A percentile compares a stretch with the other conserved stretches of the same genome.
Conservation (phyloP, 2,888 invertebrate genomes). For the Nemapogon koenigi region DNA sequence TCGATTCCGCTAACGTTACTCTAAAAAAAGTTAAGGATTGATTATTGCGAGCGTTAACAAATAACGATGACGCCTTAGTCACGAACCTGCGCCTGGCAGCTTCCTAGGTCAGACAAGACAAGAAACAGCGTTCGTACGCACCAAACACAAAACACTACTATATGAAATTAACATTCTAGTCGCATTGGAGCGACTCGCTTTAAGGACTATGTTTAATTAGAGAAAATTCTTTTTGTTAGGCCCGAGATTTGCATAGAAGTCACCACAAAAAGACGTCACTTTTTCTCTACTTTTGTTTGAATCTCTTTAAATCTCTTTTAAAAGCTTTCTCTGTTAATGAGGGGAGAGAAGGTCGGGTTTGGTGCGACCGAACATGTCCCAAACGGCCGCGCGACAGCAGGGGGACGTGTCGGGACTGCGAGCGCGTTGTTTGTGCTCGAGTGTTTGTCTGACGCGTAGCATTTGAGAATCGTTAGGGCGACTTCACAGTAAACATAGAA, state of each 20-base stretch:
- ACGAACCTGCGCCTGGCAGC: not conserved
- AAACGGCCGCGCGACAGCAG: slow-evolving; percentile 18
- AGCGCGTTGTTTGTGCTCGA: slow-evolving; percentile 42
- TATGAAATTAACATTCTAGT: slow-evolving; percentile 38
- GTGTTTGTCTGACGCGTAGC: slow-evolving; percentile 55
- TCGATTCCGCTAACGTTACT: slow-evolving; percentile 30
- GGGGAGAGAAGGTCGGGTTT: slow-evolving; percentile 27
- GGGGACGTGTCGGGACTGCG: slow-evolving; percentile 20
- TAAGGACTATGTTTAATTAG: slow-evolving; percentile 49
- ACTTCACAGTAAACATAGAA: slow-evolving; percentile 46
- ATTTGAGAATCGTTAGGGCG: slow-evolving; percentile 60
- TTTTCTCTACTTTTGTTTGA: slow-evolving; percentile 50
- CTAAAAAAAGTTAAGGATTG: too few relatives aligned
- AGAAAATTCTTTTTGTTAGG: slow-evolving; percentile 39
- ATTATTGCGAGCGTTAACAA: not conserved
- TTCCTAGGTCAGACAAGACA: too few relatives aligned
- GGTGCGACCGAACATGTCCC: slow-evolving; percentile 1
- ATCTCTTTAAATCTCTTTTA: slow-evolving; percentile 53
- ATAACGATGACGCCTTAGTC: not conserved
- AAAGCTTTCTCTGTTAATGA: slow-evolving; percentile 54
- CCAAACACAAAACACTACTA: slow-evolving; percentile 3
- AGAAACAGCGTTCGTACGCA: too few relatives aligned
- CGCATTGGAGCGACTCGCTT: slow-evolving; percentile 36
- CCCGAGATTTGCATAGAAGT: slow-evolving; percentile 52
- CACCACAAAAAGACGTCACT: slow-evolving; percentile 50